A percentile compares a stretch with the other conserved stretches of the same genome.
Evolutionary conservation across 2,888 invertebrate genomes (phyloP).

Genomic region (Acleris holmiana): DNA sequence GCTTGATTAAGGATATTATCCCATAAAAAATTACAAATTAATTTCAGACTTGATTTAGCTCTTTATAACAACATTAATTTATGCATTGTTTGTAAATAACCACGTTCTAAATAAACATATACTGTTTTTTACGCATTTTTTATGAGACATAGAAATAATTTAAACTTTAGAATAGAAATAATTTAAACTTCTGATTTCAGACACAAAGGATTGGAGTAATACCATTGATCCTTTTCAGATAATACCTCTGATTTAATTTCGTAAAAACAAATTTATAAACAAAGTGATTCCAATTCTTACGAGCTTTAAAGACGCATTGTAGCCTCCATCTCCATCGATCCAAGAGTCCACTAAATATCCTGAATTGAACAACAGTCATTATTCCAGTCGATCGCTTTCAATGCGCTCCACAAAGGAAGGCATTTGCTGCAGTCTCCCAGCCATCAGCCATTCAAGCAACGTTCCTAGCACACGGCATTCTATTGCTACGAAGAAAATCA

Average conservation of each 20-base stretch:
- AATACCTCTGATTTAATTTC: not conserved
- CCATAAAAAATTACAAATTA: no score
- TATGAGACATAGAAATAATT: no score
- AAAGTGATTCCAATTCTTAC: not conserved
- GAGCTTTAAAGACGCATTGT: not conserved
- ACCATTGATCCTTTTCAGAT: no score
- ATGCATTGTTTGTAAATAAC: no score
- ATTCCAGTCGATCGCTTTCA: constrained; percentile 25
- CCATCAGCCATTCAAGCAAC: constrained; percentile 9
- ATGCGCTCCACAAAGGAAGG: constrained; percentile 25
- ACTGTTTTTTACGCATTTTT: no score
- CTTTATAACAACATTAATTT: no score
- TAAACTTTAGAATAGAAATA: no score
- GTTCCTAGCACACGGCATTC: constrained; percentile 1
- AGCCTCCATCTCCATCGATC: constrained; percentile 9
- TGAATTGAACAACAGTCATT: constrained; percentile 30
- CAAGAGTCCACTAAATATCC: constrained; percentile 25
- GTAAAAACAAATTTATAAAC: not conserved
- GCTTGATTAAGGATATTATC: no score
- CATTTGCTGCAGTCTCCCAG: constrained; percentile 22
- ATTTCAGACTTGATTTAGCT: no score
- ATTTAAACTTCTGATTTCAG: no score
- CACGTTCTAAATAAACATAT: no score
- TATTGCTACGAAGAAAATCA: not conserved
- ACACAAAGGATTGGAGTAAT: no score